Base-by-base conservation (phyloP, 2,888 invertebrate genomes). In the Brassicogethes aeneus region DNA sequence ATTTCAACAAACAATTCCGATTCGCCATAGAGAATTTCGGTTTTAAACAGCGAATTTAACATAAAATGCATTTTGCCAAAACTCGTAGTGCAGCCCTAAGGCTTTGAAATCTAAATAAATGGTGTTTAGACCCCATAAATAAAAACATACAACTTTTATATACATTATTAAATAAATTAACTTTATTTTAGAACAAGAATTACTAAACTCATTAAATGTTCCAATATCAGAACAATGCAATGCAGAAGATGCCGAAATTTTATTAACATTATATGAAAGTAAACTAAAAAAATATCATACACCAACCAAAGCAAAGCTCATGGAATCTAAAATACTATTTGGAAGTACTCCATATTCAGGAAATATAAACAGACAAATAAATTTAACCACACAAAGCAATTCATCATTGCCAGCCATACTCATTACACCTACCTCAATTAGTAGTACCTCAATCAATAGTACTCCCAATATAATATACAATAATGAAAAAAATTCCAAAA, bases 251-350 rank as follows among this genome's bases (percentile, higher is more conserved):
- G 79, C 78, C 1, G 80, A 85, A 41, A 67, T 93, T 15, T 69
- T 92, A 15, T 74, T 74, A 31, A 76, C 80, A 42, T 71, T 93
- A 3, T 95, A 94, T 64, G 79, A 84, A 58, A 86, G 85, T 47
- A 83, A 87, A 57, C 64, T 94, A 36, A 88, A 91, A 65, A 88
- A 93, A 62, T 91, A 93, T 66, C 80, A 87, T 56, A 82, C 84
- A 43, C 76, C 80, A 2, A 65, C 66, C 12, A 41, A 54, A 23
- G 46, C 50, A 14, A 51, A 48, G 38, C 47, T 51, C 12, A 44
- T 44, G 7, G 48, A 53, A 39, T 44, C 36, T 3, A 52, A 50
- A 46, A 46, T 51, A 15, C 37, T 51, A 12, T 45, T 36, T 34
- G 46, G 44, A 12, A 48, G 46, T 31, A 15, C 32, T 12, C 32